Base-by-base conservation (phyloP, 2,888 invertebrate genomes). In the Strigamia transsilvanica region DNA sequence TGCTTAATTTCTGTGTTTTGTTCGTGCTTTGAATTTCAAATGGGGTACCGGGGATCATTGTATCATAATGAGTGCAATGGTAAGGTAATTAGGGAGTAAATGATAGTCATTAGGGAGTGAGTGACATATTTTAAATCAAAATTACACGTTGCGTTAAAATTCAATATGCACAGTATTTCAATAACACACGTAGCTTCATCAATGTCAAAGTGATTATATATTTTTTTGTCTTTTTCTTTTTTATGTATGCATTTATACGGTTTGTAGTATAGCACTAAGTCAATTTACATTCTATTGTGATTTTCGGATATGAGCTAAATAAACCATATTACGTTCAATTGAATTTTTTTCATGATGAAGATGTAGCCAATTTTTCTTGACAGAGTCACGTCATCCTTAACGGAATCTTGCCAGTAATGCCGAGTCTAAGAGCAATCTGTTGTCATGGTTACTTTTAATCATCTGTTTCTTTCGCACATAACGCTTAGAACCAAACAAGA, bases 281-380 rank as follows among this genome's bases (percentile, higher is more conserved):
- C 46, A 46, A 46, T 46, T 15, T 46, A 46, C 46, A 46, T 46
- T 46, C 46, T 15, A 46, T 46, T 46, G 46, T 61, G 18, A 61
- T 61, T 61, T 23, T 61, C 23, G 61, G 61, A 23, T 23, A 61
- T 23, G 61, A 61, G 21, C 21, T 61, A 61, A 61, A 18, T 23
- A 61, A 61, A 61, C 61, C 23, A 61, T 23, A 61, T 61, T 61
- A 61, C 61, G 10, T 23, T 61, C 61, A 61, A 61, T 61, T 61
- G 61, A 61, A 61, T 61, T 61, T 61, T n/a, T 51, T 61, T 10
- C 61, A 18, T 61, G 61, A 61, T 18, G 61, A 61, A 61, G 61
- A 61, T 23, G 61, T 61, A 61, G 61, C 61, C 61, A 61, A 61
- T 23, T 23, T 61, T 61, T 61, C 61, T 61, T 61, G 61, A 61